These are phyloP conservation scores for Ataeniobius toweri DNA, from an alignment of 2,797 vertebrate genomes.

Conservation along the genomic window DNA sequence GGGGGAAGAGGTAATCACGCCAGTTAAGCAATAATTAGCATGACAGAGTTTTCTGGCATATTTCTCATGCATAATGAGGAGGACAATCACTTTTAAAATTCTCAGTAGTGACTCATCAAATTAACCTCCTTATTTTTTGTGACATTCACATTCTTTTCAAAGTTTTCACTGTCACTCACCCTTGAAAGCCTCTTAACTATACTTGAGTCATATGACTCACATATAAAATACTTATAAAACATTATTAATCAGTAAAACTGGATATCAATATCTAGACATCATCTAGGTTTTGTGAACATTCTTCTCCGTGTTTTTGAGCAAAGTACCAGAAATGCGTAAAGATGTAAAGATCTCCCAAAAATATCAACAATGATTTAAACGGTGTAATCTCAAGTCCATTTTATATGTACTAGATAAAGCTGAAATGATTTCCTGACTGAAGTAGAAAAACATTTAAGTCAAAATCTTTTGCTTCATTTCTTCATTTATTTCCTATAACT, in stretches of 20 bases:
- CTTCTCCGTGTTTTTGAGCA: background rate
- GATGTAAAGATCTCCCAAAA: background rate
- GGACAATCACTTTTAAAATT: constrained; percentile 58
- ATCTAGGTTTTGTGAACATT: background rate
- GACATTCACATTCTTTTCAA: constrained; percentile 50
- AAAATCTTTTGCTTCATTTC: background rate
- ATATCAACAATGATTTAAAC: background rate
- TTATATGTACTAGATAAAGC: background rate
- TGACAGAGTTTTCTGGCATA: constrained; percentile 31
- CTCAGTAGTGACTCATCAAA: constrained; percentile 52
- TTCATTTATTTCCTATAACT: background rate
- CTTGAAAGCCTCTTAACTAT: constrained; percentile 49
- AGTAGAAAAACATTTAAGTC: background rate
- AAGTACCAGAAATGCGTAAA: background rate
- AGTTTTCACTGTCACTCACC: constrained; percentile 38
- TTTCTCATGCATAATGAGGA: constrained; percentile 42
- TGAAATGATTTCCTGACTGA: background rate
- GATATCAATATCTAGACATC: background rate
- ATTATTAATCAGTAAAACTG: background rate
- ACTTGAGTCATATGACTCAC: constrained; percentile 16
- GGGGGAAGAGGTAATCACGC: constrained; percentile 39
- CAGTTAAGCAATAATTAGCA: constrained; percentile 47
- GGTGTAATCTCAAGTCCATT: background rate
- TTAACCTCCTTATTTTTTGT: constrained; percentile 52
- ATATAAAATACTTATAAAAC: constrained; percentile 2